Base-by-base conservation (phyloP, 2,888 invertebrate genomes). In the Ceramica pisi region DNA sequence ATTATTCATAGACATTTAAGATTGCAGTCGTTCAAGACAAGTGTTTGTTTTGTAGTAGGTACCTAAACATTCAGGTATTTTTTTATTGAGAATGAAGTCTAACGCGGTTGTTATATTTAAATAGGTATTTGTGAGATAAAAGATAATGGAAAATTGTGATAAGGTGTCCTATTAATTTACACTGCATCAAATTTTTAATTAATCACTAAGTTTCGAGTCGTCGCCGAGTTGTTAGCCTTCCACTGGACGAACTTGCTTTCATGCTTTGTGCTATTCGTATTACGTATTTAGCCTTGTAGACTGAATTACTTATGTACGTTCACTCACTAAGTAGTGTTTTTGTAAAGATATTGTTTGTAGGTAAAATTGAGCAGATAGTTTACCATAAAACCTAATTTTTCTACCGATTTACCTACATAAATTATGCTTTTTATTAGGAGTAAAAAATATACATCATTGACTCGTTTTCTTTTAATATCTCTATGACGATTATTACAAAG, bases 271-370 rank as follows among this genome's bases (percentile, higher is more conserved):
- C 61, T 77, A 75, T 62, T 67, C 66, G 60, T 61, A 53, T 71
- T 69, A 72, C 59, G 59, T 67, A 68, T 51, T 51, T 78, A 79
- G 67, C 75, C 80, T 80, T 81, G 81, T 67, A 62, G 67, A 62
- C 26, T 71, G 53, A 59, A 71, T 69, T 73, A 75, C 48, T 71
- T 72, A 81, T 75, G 68, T 78, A 81, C 78, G 68, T 78, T 83
- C 75, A 70, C 80, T 80, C 75, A 70, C 78, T 70, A 61, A 41
- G 61, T 50, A 62, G 68, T 48, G 41, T 72, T 56, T 75, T 75
- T 65, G 38, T 53, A 16, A 38, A 65, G 41, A 26, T 46, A 46
- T 38, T 77, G 44, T 56, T 71, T 44, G n/a, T 60, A 38, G 57
- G 19, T 46, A 50, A 31, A 31, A 50, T 66, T 35, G 9, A 19